Evolutionary conservation across 92 coral and sea anemone species (phyloP).

Genomic region (Palythoa heliodiscus): DNA sequence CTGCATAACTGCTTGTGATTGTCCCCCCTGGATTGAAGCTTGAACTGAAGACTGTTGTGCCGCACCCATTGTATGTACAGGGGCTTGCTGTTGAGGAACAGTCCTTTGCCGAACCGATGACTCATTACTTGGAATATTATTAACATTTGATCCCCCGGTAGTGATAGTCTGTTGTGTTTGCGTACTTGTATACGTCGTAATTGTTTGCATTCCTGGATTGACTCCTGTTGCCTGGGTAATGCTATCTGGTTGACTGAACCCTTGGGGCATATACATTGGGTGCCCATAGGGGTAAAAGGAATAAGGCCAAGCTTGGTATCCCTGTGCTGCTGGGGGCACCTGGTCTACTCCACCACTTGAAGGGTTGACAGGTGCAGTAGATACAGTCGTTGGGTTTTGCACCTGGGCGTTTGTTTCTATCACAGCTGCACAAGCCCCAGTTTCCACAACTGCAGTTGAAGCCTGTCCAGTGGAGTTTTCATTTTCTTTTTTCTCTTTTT

Average conservation of each 20-base stretch:
- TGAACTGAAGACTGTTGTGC: background rate
- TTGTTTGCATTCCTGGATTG: conserved; percentile 6
- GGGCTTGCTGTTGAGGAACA: conserved; percentile 2
- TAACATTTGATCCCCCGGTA: conserved; percentile 9
- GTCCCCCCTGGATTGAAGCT: conserved; percentile 10
- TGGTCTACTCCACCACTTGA: background rate
- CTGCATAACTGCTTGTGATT: conserved; percentile 20
- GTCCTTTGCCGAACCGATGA: conserved; percentile 15
- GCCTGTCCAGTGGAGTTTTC: background rate
- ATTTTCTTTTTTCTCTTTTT: conserved; percentile 30
- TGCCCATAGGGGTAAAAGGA: conserved; percentile 41
- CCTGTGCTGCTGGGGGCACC: conserved; percentile 21
- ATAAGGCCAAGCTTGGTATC: conserved; percentile 39
- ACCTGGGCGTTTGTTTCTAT: background rate
- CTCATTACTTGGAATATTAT: background rate
- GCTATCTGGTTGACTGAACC: conserved; percentile 1
- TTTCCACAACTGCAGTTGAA: background rate
- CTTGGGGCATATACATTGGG: conserved; percentile 39
- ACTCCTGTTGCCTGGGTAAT: conserved; percentile 13
- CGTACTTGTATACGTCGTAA: background rate
- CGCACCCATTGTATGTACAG: background rate
- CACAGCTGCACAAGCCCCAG: background rate
- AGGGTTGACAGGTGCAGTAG: background rate
- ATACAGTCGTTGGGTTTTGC: background rate
- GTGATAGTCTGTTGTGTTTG: background rate